Evolutionary conservation across 2,797 vertebrate genomes (phyloP), one percentile per base, ranked within the genome.

Genomic region (Melopsittacus undulatus): DNA sequence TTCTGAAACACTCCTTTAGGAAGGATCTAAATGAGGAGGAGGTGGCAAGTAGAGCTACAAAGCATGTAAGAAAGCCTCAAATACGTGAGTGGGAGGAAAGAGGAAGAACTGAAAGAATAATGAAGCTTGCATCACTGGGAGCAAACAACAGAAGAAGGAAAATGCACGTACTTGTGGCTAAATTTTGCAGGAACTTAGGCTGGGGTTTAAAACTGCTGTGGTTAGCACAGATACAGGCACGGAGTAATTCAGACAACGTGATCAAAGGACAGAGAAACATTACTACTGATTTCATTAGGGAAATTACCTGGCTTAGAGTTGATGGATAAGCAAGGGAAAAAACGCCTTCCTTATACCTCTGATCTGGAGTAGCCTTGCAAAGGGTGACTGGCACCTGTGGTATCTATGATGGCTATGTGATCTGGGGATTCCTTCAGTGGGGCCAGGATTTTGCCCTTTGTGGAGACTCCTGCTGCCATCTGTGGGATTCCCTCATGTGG

Each of bases 11-110:
- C 62, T 72, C 57, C 80, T 91, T 94, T 79, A 88, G 40, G 83
- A 88, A 91, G 54, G 77, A 94, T 94, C 87, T 95, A 84, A 94
- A 92, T 90, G 91, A 94, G 45, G 82, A 94, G 85, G 85, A 94
- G 95, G 91, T 94, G 85, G 90, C 87, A 94, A 94, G 76, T 20
- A 78, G 83, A 90, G 73, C 91, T 90, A 89, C 62, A 70, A 86
- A 90, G 82, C 83, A 48, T 29, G 46, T 82, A 94, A 83, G 76
- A 83, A 95, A 86, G 66, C 68, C 68, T 83, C 48, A 83, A 68
- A 83, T 72, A 76, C 40, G 23, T 62, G 82, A 83, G 73, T 83
- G 79, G 92, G 86, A 94, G 87, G 79, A 90, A 79, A 59, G 34
- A 95, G 75, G 57, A 89, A 79, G 75, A 92, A 80, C 74, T 78